Evolutionary conservation across 2,797 vertebrate species (phyloP).

Genomic region (Phrynocephalus vlangalii): DNA sequence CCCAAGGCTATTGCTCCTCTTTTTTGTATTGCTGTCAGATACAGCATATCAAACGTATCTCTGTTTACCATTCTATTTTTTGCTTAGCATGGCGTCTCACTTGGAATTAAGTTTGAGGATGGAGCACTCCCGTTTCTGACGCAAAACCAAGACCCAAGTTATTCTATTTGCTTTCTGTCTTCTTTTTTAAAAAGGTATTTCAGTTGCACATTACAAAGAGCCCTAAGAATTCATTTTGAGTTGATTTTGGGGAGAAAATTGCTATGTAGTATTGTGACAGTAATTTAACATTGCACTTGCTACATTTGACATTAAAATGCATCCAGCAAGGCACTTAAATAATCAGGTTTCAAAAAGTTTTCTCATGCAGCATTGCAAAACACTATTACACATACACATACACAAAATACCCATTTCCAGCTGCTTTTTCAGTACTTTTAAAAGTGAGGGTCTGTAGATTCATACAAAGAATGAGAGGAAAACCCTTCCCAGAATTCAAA

Average conservation of each 20-base stretch:
- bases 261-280: slow-evolving; percentile 22
- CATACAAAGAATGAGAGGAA: slow-evolving; percentile 45
- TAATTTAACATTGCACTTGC: slow-evolving; percentile 59
- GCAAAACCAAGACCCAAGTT: not conserved
- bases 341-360: slow-evolving; percentile 47
- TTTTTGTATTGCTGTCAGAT: not conserved
- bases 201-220: slow-evolving; percentile 25
- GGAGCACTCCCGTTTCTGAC: not conserved
- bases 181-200: not conserved
- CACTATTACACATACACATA: not conserved
- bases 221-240: slow-evolving; percentile 37
- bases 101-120: slow-evolving; percentile 21
- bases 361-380: slow-evolving; percentile 14
- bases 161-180: slow-evolving; percentile 29
- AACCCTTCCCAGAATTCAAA: slow-evolving; percentile 31
- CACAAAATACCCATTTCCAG: slow-evolving; percentile 7
- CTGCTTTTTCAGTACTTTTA: slow-evolving; percentile 34
- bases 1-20: not conserved
- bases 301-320: slow-evolving; percentile 62
- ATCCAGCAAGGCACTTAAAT: slow-evolving; percentile 45
- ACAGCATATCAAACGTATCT: not conserved
- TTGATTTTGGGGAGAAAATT: slow-evolving; percentile 62
- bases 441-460: slow-evolving; percentile 42
- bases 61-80: not conserved
- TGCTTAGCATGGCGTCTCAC: not conserved